Evolutionary conservation across 2,113 vertebrate species (phyloP).

Genomic region (Halcyon senegalensis): DNA sequence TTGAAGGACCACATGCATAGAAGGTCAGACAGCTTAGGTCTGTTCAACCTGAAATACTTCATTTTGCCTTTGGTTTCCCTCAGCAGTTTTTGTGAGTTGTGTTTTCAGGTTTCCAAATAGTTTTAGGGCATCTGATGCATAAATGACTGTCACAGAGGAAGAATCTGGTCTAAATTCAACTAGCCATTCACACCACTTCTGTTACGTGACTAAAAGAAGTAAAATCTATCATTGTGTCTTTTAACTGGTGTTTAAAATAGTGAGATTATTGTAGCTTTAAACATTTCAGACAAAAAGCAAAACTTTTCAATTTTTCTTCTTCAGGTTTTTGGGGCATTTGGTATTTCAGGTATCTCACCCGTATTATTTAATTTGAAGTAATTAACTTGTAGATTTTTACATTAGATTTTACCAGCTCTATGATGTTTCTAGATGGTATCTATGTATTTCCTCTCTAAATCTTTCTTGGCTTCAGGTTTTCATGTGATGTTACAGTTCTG

Average conservation of each 20-base stretch:
- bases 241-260: not conserved
- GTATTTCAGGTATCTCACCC: slow-evolving; percentile 36
- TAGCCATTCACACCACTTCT: not conserved
- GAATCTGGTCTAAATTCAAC: not conserved
- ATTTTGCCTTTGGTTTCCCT: not conserved
- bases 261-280: not conserved
- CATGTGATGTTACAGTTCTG: not conserved
- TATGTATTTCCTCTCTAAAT: not conserved
- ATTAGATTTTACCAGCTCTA: not conserved
- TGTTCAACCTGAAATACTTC: not conserved
- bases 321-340: not conserved
- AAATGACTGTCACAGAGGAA: not conserved
- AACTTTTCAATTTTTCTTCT: slow-evolving; percentile 3
- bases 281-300: not conserved
- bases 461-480: slow-evolving; percentile 17
- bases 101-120: not conserved
- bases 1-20: not conserved
- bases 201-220: not conserved
- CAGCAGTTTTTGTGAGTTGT: not conserved
- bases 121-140: not conserved
- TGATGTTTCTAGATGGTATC: not conserved
- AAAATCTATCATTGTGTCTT: not conserved
- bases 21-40: not conserved
- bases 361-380: not conserved
- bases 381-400: not conserved